Base-by-base conservation (phyloP, 2,888 invertebrate species). In the Lucinisca nassula region DNA sequence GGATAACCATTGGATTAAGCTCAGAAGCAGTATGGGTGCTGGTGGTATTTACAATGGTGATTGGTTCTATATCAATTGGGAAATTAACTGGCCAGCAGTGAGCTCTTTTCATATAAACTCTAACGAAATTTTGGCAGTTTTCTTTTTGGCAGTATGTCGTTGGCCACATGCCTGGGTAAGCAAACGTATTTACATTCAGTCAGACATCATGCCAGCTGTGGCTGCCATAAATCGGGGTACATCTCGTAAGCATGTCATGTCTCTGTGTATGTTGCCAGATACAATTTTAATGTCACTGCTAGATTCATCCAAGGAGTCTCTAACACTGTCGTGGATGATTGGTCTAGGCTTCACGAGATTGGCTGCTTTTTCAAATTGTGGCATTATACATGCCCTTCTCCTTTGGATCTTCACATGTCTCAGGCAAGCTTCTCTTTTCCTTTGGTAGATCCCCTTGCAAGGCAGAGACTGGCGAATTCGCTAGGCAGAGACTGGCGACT, bases 211-310 rank as follows among this genome's bases (percentile, higher is more conserved):
- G 0, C 37, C 61, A 12, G 83, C 86, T 45, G 86, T 83, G 17
- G 32, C 38, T 17, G 45, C 81, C 14, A 67, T 87, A 0, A 83
- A 87, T 27, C 75, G 51, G 21, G 79, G 86, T 24, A 61, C 80
- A 24, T 87, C 75, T 10, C 8, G 55, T 0, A 83, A 87, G 40
- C 37, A 1, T 0, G 30, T 30, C 0, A 32, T 87, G 10, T 55
- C 72, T n/a, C 49, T 79, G 27, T 87, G 83, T 51, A 83, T 79
- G 83, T 38, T 87, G 49, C 79, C 83, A 2, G 82, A 12, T 79
- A 49, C 32, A 83, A 83, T 58, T 83, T 87, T 58, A 70, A 79
- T 27, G 30, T 83, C 17, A 61, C 30, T 6, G 82, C 86, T 2
- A 6, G 61, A 0, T 70, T 75, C 74, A 75, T 87, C 0, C 79